phyloP scores from a whole-genome alignment of 1,140 invertebrate genomes.

The Drosophila orosa region DNA sequence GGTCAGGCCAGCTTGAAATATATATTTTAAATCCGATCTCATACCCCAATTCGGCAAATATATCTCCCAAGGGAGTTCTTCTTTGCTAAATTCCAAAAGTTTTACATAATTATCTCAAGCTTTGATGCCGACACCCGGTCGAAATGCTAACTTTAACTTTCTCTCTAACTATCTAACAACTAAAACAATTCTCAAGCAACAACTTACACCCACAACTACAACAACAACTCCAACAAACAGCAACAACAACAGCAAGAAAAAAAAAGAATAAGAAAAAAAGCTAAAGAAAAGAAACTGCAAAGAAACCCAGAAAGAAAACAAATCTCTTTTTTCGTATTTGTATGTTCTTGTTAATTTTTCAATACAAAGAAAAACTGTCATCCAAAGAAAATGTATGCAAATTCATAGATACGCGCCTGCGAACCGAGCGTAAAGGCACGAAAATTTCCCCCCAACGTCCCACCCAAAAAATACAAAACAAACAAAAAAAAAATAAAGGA shows the following conservation, averaged over 20 bases:
- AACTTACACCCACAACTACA: conserved; percentile 63
- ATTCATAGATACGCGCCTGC: conserved; percentile 76
- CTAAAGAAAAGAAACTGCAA: conserved; percentile 47
- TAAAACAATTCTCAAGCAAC: conserved; percentile 59
- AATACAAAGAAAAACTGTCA: conserved; percentile 82
- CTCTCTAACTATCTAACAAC: conserved; percentile 66
- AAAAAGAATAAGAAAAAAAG: conserved; percentile 11
- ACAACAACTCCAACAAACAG: conserved; percentile 55
- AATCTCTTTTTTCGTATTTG: conserved; percentile 84
- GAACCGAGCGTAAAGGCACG: conserved; percentile 57
- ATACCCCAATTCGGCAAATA: neutral
- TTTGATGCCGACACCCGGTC: conserved; percentile 20
- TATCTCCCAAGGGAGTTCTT: neutral
- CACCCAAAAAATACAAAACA: conserved; percentile 17
- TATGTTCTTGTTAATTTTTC: conserved; percentile 84
- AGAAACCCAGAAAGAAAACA: conserved; percentile 52
- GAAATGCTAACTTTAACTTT: conserved; percentile 68
- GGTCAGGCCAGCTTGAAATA: conserved; percentile 31
- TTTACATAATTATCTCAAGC: conserved; percentile 27
- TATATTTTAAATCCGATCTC: neutral
- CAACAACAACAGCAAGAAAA: conserved; percentile 54
- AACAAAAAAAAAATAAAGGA: conserved; percentile 4
- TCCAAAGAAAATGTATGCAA: conserved; percentile 84
- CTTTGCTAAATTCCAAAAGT: neutral
- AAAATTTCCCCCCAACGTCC: conserved; percentile 67